Evolutionary conservation across 2,888 invertebrate genomes (phyloP).

Genomic region (Tipula helvola): DNA sequence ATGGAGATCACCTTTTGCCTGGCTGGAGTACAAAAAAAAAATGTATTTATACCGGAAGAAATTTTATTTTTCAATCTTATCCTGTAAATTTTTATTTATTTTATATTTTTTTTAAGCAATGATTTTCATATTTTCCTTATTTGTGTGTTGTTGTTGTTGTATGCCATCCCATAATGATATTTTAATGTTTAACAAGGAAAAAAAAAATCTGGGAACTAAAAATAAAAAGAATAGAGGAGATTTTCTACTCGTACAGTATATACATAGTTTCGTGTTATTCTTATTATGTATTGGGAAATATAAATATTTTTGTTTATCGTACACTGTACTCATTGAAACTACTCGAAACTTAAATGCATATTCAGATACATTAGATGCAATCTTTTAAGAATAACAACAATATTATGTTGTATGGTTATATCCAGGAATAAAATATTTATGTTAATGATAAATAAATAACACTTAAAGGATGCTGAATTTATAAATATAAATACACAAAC

Average conservation of each 20-base stretch:
- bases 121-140: not conserved
- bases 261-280: not conserved
- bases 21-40: not conserved
- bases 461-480: not conserved
- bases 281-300: not conserved
- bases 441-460: conserved; percentile 4
- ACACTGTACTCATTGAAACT: not conserved
- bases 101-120: not conserved
- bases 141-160: not conserved
- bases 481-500: not conserved
- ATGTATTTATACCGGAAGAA: not conserved
- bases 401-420: not conserved
- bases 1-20: not conserved
- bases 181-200: not conserved
- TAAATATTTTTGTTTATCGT: not conserved
- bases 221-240: not conserved
- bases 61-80: not conserved
- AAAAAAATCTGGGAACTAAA: not conserved
- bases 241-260: not conserved
- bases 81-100: not conserved
- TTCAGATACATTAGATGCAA: not conserved
- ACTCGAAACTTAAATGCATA: not conserved
- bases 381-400: not conserved
- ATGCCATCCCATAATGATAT: not conserved
- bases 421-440: not conserved